Evolutionary conservation across 2,888 invertebrate genomes (phyloP), one percentile per base, ranked within the genome.

Genomic region (Auanema freiburgensis): DNA sequence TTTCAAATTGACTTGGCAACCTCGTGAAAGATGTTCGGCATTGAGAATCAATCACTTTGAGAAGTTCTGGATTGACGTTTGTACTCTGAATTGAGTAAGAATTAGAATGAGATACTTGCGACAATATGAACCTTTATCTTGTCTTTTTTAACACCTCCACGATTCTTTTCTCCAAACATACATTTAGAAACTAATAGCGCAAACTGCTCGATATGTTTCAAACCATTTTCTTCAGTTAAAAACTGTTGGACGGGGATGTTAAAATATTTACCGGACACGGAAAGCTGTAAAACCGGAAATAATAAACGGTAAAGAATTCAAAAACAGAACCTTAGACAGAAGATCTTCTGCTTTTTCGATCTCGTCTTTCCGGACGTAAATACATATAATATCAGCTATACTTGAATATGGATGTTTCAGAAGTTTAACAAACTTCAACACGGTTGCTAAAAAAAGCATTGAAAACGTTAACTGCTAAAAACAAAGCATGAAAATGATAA

Each of bases 141-240:
- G 4, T 46, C 46, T 10, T 46, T 50, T 23, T 50, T 50, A 11
- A 23, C 24, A n/a, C 21, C 50, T 23, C 11, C 50, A 12, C 50
- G 21, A 2, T 50, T 50, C 50, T 50, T 50, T 16, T 50, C 50
- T 11, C 50, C 50, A 16, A n/a, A 50, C 50, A 50, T 50, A 23
- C 50, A 50, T 23, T 11, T 50, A 16, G 50, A 23, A 1, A 50
- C 50, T 23, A 50, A 23, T 12, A n/a, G 21, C 11, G 50, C 50
- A 23, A 50, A 23, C 11, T 18, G 21, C 16, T 50, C 50, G n/a
- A 50, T 23, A 23, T 18, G 24, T 11, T 50, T 11, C 21, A 50
- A 23, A 12, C 24, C 50, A 33, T 33, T 33, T 2, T 11, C 16
- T 5, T 50, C 50, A 23, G 1, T 2, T 18, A 16, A 18, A n/a